Percentiles rank a stretch among this genome's conserved stretches.
Conservation (phyloP, 2,888 invertebrate species). For the Drosophila borborema region DNA sequence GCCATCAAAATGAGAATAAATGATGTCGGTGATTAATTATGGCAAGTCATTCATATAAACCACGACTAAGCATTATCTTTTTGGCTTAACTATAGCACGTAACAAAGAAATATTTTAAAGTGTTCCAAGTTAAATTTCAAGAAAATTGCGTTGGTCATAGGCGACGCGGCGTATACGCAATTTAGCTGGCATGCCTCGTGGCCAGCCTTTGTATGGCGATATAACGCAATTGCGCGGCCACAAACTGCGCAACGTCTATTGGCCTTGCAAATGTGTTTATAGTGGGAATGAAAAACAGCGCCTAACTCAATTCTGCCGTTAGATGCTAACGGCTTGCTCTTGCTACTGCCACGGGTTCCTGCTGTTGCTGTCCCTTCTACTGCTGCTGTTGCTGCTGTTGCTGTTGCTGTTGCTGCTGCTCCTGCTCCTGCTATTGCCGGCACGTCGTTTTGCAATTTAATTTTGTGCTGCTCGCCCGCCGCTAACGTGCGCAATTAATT, state of each 20-base stretch:
- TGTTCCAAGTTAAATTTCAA: background rate
- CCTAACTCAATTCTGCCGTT: constrained; percentile 46
- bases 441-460: constrained; percentile 61
- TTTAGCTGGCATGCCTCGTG: background rate
- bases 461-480: constrained; percentile 49
- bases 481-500: constrained; percentile 74
- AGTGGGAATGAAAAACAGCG: constrained; percentile 40
- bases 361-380: background rate
- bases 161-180: constrained; percentile 30
- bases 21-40: background rate
- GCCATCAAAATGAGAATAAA: background rate
- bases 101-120: background rate
- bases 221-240: constrained; percentile 54
- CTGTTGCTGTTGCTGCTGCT: background rate
- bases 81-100: background rate
- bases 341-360: constrained; percentile 3
- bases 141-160: background rate
- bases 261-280: constrained; percentile 52
- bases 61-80: background rate
- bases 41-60: background rate
- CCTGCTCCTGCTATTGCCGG: constrained; percentile 10
- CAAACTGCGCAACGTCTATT: constrained; percentile 43
- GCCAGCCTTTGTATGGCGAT: constrained; percentile 28
- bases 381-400: background rate
- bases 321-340: constrained; percentile 30